Percentiles rank a stretch among this genome's conserved stretches.
These are phyloP conservation scores for Episyrphus balteatus DNA, from an alignment of 1,140 invertebrate species.

Conservation along the genomic window DNA sequence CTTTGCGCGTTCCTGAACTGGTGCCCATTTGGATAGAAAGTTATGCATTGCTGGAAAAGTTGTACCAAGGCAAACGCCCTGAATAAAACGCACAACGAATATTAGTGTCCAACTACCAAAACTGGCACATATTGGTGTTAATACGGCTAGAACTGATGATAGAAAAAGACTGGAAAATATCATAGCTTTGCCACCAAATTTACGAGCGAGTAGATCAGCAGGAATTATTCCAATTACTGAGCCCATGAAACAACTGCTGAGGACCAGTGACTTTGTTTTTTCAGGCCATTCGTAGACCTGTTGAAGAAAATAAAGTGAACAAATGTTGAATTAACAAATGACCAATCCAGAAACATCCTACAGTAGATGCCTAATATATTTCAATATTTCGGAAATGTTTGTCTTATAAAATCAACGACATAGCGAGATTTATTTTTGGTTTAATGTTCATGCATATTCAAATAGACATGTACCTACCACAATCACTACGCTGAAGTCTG, in stretches of 20 bases:
- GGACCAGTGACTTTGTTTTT: constrained; percentile 34
- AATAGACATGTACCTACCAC: too few species aligned
- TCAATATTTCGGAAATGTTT: too few species aligned
- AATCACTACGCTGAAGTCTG: too few species aligned
- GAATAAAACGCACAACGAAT: constrained; percentile 49
- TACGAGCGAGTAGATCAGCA: constrained; percentile 46
- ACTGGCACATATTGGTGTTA: constrained; percentile 31
- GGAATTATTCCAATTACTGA: constrained; percentile 42
- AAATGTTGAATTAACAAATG: too few species aligned
- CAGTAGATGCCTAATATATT: too few species aligned
- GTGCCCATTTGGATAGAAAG: background rate
- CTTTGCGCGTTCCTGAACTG: background rate
- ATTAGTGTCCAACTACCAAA: constrained; percentile 43
- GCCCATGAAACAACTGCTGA: constrained; percentile 55
- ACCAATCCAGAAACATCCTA: too few species aligned
- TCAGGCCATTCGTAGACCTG: too few species aligned
- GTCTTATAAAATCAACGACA: too few species aligned
- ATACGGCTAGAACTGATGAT: constrained; percentile 38
- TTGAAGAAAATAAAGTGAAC: constrained; percentile 11
- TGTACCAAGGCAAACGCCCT: too few species aligned
- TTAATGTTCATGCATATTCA: too few species aligned
- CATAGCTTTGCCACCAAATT: constrained; percentile 48
- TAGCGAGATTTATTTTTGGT: too few species aligned
- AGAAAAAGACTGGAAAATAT: constrained; percentile 17
- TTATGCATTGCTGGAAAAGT: background rate